Evolutionary conservation across 2,113 vertebrate genomes (phyloP).

Genomic region (Sardina pilchardus): DNA sequence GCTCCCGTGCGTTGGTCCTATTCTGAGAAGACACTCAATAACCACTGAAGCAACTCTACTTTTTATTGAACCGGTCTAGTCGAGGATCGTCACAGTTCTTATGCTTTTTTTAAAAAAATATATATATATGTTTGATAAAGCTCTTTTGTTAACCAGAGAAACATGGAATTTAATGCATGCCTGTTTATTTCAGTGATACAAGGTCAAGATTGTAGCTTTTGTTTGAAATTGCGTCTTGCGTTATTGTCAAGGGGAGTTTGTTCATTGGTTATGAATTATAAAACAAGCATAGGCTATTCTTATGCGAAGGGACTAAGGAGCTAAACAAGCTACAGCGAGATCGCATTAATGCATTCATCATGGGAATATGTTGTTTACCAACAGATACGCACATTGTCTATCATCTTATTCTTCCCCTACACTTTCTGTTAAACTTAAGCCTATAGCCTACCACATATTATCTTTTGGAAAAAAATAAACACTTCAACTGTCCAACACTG

Average conservation of each 20-base stretch:
- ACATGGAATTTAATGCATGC: neutral
- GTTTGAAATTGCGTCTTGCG: neutral
- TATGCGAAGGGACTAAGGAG: neutral
- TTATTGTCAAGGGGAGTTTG: neutral
- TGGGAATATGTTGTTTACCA: neutral
- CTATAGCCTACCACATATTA: neutral
- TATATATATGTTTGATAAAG: too few relatives aligned
- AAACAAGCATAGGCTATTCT: neutral
- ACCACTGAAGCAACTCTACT: neutral
- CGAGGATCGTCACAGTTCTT: neutral
- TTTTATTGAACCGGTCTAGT: neutral
- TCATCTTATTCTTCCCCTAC: neutral
- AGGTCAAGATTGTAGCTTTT: neutral
- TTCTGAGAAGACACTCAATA: neutral
- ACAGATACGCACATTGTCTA: neutral
- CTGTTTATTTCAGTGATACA: neutral
- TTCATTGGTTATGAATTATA: neutral
- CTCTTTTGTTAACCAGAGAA: neutral
- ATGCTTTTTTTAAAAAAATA: too few relatives aligned
- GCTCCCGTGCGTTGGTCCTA: neutral
- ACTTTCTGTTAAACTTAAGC: neutral
- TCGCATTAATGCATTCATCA: neutral
- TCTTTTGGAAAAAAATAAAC: neutral
- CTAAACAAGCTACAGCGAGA: neutral
- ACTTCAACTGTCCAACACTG: neutral